Evolutionary conservation across 1,140 invertebrate species (phyloP), one percentile per base, ranked within the genome.

Genomic region (Tetragnatha versicolor): DNA sequence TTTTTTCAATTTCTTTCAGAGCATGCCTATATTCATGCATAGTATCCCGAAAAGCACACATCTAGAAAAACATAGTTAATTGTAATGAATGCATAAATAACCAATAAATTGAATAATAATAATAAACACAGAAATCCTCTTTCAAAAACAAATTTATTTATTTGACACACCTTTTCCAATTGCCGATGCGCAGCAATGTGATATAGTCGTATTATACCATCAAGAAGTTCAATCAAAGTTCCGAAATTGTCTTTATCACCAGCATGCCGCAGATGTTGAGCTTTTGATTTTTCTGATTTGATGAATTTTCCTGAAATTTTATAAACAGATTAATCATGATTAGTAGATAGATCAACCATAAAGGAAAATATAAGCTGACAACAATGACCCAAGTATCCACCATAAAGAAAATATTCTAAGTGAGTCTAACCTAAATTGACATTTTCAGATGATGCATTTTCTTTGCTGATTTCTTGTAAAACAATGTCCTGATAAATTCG

Each of bases 131-230:
- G 0, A n/a, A 6, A 37, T 42, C 25, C 0, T 63, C 22, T 20
- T 12, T 6, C 20, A 20, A 27, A 63, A 33, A 20, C n/a, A 45
- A 47, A 29, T 68, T 20, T 39, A 37, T 2, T 47, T 47, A 17
- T 31, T 20, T 20, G 9, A 39, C 14, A 39, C 51, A 92, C 91
- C 87, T 92, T 93, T 25, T 89, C 89, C 9, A 93, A 86, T 81
- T 93, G 91, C 82, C 91, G 91, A 81, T 92, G 90, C 12, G 91
- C 91, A 31, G 89, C 87, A 53, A 89, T 88, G 69, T 91, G 89
- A 81, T 92, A 93, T 65, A 93, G 86, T 0, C 92, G 85, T 14
- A 93, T 87, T 1, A 92, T 86, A 22, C 90, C 89, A 84, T 93
- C 91, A 0, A 93, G 82, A 2, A 93, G 83, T 92, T 89, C 77